Evolutionary conservation across 2,888 invertebrate species (phyloP).

Genomic region (Invenusta paracnida): DNA sequence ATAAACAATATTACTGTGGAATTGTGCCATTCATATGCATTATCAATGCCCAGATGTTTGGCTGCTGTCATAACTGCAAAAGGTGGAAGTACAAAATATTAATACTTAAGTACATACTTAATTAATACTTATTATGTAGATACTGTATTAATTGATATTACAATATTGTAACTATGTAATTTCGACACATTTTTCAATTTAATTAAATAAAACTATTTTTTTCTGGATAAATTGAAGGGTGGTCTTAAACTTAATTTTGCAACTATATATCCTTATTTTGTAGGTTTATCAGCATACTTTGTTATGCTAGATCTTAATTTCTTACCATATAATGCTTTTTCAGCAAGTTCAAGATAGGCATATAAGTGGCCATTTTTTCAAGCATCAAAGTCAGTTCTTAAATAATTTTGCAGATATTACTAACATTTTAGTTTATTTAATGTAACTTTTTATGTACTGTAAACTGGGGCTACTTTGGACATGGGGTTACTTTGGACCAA

Average conservation of each 20-base stretch:
- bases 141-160: neutral
- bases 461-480: neutral
- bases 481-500: neutral
- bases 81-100: neutral
- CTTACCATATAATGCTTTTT: no score
- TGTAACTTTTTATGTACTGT: neutral
- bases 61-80: neutral
- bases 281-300: no score
- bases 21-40: neutral
- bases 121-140: no score
- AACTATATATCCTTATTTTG: neutral
- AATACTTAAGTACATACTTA: no score
- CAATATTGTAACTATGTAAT: neutral
- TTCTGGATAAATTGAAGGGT: neutral
- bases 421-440: no score
- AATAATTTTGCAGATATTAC: no score
- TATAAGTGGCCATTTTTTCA: no score
- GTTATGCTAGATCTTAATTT: no score
- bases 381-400: no score
- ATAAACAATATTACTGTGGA: neutral
- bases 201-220: neutral
- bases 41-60: neutral
- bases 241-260: neutral
- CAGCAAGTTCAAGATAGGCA: no score
- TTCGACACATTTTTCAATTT: neutral